These are phyloP conservation scores for Trachops cirrhosus DNA, from an alignment of 2,797 vertebrate species.

Conservation along the genomic window DNA sequence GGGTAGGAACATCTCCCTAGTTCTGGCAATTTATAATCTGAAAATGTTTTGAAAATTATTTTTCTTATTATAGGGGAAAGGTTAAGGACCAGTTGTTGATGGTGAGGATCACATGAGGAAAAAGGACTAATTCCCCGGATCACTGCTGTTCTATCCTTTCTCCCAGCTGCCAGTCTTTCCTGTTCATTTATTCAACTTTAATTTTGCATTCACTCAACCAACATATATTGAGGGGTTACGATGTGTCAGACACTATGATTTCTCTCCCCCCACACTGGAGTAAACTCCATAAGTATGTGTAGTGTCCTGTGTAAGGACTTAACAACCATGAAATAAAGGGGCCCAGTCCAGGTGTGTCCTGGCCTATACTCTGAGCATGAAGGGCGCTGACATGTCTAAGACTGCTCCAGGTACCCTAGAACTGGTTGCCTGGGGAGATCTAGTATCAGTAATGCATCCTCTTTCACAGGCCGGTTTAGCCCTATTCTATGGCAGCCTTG, in stretches of 20 bases:
- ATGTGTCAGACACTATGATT: background rate
- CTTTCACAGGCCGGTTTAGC: background rate
- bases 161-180: background rate
- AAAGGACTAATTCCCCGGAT: background rate
- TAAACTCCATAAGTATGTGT: background rate
- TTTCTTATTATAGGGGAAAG: constrained; percentile 56
- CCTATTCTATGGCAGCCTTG: background rate
- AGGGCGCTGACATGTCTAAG: background rate
- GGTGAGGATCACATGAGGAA: constrained; percentile 8
- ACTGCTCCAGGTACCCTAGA: background rate
- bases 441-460: background rate
- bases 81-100: constrained; percentile 35
- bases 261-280: background rate
- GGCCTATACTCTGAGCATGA: background rate
- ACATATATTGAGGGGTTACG: background rate
- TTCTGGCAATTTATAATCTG: constrained; percentile 53
- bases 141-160: background rate
- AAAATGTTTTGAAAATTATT: constrained; percentile 65
- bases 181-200: constrained; percentile 12
- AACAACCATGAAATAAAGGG: background rate
- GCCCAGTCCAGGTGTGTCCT: background rate
- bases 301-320: background rate
- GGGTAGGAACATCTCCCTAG: constrained; percentile 55
- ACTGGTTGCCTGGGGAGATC: background rate
- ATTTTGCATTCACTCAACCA: constrained; percentile 23